phyloP scores from a whole-genome alignment of 2,888 invertebrate genomes.

The Diachrysia chrysitis region DNA sequence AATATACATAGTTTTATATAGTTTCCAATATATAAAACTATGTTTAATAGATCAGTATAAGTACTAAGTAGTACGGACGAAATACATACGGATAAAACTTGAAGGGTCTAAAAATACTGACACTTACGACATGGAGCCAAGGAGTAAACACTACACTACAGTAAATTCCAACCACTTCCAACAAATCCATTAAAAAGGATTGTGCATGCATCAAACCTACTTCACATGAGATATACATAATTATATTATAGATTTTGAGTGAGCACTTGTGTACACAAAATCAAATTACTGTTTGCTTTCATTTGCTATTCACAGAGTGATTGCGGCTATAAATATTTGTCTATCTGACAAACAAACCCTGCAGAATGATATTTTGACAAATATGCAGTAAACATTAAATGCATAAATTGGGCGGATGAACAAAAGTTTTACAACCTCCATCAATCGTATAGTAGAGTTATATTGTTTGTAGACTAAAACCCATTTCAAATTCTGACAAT shows the following conservation, averaged over 20 bases:
- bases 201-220: too few species aligned
- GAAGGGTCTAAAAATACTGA: too few species aligned
- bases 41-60: too few species aligned
- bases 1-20: too few species aligned
- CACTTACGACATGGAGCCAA: too few species aligned
- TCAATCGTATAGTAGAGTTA: conserved; percentile 3
- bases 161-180: too few species aligned
- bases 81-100: too few species aligned
- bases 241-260: background rate
- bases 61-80: too few species aligned
- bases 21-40: too few species aligned
- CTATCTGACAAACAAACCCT: background rate
- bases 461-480: background rate
- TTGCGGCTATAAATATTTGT: background rate
- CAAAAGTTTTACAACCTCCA: conserved; percentile 3
- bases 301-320: background rate
- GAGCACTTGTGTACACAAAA: background rate
- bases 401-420: background rate
- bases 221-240: background rate
- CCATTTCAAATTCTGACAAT: conserved; percentile 4
- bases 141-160: too few species aligned
- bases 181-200: too few species aligned
- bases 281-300: background rate
- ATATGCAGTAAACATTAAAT: background rate
- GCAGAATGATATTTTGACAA: conserved; percentile 2